Evolutionary conservation across 1,140 invertebrate species (phyloP).

Genomic region (Andrena cerasifolii): DNA sequence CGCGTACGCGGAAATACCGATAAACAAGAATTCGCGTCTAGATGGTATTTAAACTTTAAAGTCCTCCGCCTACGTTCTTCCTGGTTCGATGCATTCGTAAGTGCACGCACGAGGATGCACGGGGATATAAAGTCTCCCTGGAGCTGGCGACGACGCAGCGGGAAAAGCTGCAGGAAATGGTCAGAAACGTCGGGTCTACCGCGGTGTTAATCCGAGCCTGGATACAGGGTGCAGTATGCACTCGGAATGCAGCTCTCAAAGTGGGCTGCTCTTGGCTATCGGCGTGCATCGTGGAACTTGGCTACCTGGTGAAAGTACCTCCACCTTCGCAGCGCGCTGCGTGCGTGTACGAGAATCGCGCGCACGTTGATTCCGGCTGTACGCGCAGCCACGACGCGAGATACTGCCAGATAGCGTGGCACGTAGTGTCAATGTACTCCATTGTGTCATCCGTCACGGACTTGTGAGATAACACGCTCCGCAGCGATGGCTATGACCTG

Average conservation of each 20-base stretch:
- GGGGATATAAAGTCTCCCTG: too few species aligned
- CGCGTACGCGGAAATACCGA: too few species aligned
- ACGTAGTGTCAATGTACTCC: slow-evolving; percentile 67
- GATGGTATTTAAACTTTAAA: too few species aligned
- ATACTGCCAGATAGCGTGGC: slow-evolving; percentile 48
- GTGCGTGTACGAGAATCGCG: slow-evolving; percentile 46
- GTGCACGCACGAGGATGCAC: too few species aligned
- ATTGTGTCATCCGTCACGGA: slow-evolving; percentile 66
- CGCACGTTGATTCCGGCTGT: slow-evolving; percentile 18
- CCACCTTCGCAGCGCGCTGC: slow-evolving; percentile 56
- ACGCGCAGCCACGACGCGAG: slow-evolving; percentile 44
- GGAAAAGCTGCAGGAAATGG: background rate
- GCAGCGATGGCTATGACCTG: slow-evolving; percentile 47
- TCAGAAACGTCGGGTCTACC: slow-evolving; percentile 22
- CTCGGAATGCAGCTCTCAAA: slow-evolving; percentile 63
- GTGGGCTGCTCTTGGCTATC: slow-evolving; percentile 69
- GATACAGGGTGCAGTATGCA: slow-evolving; percentile 55
- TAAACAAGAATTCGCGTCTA: too few species aligned
- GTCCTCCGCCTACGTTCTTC: too few species aligned
- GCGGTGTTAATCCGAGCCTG: slow-evolving; percentile 51
- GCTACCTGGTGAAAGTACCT: slow-evolving; percentile 69
- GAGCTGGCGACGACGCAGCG: too few species aligned
- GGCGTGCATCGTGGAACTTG: slow-evolving; percentile 65
- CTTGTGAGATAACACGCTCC: slow-evolving; percentile 58
- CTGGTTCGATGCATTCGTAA: too few species aligned